Base-by-base conservation (phyloP, 2,888 invertebrate species). In the Brachyopa scutellaris region DNA sequence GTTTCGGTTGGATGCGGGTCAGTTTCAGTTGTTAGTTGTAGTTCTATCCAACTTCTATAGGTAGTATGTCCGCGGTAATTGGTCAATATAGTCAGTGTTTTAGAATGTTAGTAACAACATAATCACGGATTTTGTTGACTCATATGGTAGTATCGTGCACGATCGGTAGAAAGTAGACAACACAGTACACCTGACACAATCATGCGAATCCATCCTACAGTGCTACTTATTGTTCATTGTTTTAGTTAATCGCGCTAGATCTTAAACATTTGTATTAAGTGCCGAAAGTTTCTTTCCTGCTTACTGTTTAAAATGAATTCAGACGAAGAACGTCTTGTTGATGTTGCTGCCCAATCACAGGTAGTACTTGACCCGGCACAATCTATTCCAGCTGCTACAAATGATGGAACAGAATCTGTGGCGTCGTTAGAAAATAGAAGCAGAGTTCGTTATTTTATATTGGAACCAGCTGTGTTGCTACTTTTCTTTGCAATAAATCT, bases 391-490 rank as follows among this genome's bases (percentile, higher is more conserved):
- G 17, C 26, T 19, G 47, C 7, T 8, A 8, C 23, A 36, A 23
- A 17, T 36, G 31, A 38, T 17, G 17, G 6, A 21, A 19, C 9
- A 26, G 19, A 53, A 5, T 15, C 29, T 7, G 21, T 33, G 15
- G 21, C 9, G 9, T 15, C 55, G 23, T 2, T 31, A 7, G 59
- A 67, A 4, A 23, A 9, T 5, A 47, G 47, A 7, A 1, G 23
- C 29, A 72, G 29, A 57, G 74, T 53, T 53, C 85, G 85, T 2
- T 87, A 86, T 86, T 89, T 90, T 26, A 88, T 90, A 61, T 84
- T 89, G 69, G 90, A 90, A 66, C 90, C 90, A 11, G 88, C 89
- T 2, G 88, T 90, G 2, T 86, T 90, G 40, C 76, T 90, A 1
- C 85, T 89, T 2, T 90, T 90, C 70, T 86, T 88, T 55, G 87